Percentiles rank a stretch among this genome's conserved stretches.
phyloP scores from a whole-genome alignment of 2,113 vertebrate genomes.

The Stigmatopora nigra region DNA sequence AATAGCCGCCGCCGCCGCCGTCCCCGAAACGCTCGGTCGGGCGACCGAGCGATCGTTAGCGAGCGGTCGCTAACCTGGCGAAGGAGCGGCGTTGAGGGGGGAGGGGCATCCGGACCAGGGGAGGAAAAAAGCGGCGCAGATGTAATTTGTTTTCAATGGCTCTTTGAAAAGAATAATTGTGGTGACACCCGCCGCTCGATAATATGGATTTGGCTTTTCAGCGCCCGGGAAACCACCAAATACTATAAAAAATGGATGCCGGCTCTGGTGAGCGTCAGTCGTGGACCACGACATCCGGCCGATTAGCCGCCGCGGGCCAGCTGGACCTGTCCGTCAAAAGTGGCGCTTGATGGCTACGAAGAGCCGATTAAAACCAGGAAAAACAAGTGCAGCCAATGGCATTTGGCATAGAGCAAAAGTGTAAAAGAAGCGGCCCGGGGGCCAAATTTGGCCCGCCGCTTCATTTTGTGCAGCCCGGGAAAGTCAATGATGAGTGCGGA shows the following conservation, averaged over 20 bases:
- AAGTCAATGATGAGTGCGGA: too few relatives aligned
- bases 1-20: too few relatives aligned
- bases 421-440: too few relatives aligned
- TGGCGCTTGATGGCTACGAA: slow-evolving; percentile 64
- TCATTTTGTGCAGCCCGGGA: too few relatives aligned
- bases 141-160: slow-evolving; percentile 99
- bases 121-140: slow-evolving; percentile 99
- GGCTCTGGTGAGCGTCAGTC: slow-evolving; percentile 87
- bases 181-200: slow-evolving; percentile 99
- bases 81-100: slow-evolving; percentile 81
- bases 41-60: slow-evolving; percentile 12
- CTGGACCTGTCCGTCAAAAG: slow-evolving; percentile 58
- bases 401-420: too few relatives aligned
- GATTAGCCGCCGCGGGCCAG: slow-evolving; percentile 84
- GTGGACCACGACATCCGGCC: slow-evolving; percentile 82
- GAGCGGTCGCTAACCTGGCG: slow-evolving; percentile 69
- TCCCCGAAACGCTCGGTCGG: too few relatives aligned
- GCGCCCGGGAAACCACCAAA: slow-evolving; percentile 95
- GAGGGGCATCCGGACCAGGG: slow-evolving; percentile 81
- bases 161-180: slow-evolving; percentile 99
- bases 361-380: too few relatives aligned
- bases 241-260: slow-evolving; percentile 99
- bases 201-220: slow-evolving; percentile 99
- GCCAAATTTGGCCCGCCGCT: too few relatives aligned
- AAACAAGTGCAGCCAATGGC: too few relatives aligned